These are phyloP conservation scores for Sterna hirundo DNA, from an alignment of 2,113 vertebrate species.

Conservation along the genomic window DNA sequence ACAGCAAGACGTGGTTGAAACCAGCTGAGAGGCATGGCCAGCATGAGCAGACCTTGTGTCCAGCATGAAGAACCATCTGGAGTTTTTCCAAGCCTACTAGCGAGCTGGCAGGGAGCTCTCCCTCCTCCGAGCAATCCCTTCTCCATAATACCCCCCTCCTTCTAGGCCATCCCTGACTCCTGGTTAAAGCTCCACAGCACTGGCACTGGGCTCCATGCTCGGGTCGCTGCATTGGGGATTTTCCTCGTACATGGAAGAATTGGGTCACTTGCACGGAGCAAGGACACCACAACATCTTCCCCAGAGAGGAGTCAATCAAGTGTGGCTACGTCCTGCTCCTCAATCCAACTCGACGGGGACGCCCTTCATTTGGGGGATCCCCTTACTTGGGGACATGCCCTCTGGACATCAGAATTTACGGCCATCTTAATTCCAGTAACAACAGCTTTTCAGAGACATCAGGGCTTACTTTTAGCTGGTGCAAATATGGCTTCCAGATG, in stretches of 20 bases:
- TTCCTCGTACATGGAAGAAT: not conserved
- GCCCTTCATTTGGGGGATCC: not conserved
- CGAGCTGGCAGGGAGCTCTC: not conserved
- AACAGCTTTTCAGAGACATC: not conserved
- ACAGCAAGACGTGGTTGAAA: not conserved
- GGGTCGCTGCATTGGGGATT: not conserved
- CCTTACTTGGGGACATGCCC: too few relatives aligned
- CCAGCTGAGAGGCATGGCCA: not conserved
- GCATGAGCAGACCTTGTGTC: not conserved
- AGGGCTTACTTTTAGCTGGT: constrained; percentile 80
- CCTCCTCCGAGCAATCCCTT: not conserved
- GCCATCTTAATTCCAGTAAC: not conserved
- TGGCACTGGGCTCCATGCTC: not conserved
- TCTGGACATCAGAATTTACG: not conserved
- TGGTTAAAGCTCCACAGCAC: not conserved
- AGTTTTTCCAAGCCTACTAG: not conserved
- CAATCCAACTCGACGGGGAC: fast-evolving
- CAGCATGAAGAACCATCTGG: not conserved
- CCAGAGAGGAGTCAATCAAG: not conserved
- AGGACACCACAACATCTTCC: not conserved
- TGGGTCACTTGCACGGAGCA: fast-evolving
- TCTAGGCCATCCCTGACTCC: too few relatives aligned
- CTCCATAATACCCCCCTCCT: not conserved
- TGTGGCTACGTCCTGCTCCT: fast-evolving
- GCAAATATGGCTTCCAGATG: constrained; percentile 87